Evolutionary conservation across 2,113 vertebrate species (phyloP).

Genomic region (Oreochromis spilurus): DNA sequence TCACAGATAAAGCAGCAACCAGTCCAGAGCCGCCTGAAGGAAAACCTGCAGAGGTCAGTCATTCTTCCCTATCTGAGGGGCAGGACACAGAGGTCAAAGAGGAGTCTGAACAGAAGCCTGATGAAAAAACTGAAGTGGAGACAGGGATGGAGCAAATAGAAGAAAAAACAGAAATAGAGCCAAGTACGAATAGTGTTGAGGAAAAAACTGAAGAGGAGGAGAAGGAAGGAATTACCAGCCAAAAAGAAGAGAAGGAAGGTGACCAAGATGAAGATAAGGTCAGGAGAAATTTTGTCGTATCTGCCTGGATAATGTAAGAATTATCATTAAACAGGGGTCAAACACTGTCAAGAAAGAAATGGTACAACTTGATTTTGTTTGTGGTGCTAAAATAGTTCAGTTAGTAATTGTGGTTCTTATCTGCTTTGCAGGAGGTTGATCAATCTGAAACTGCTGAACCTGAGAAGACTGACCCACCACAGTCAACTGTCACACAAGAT

Average conservation of each 20-base stretch:
- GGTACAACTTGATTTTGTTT: neutral
- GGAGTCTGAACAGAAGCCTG: neutral
- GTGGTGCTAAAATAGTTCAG: neutral
- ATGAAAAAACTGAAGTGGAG: neutral
- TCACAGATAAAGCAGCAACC: neutral
- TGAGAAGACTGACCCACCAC: neutral
- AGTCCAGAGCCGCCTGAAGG: neutral
- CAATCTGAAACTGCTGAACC: neutral
- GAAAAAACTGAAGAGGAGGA: neutral
- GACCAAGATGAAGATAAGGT: constrained; percentile 28
- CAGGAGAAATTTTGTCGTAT: neutral
- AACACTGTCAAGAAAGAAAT: neutral
- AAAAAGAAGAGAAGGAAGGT: neutral
- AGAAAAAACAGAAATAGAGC: neutral
- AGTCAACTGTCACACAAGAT: neutral
- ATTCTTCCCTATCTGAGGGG: neutral
- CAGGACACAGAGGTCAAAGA: neutral
- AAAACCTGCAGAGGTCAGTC: neutral
- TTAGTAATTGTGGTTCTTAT: neutral
- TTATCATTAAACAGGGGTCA: neutral
- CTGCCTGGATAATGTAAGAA: neutral
- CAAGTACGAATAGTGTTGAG: neutral
- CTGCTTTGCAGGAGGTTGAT: constrained; percentile 9
- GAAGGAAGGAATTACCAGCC: neutral
- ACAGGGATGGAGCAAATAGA: neutral